A percentile compares a stretch with the other conserved stretches of the same genome.
phyloP scores from a whole-genome alignment of 2,797 vertebrate species.

The Silurus lanzhouensis region DNA sequence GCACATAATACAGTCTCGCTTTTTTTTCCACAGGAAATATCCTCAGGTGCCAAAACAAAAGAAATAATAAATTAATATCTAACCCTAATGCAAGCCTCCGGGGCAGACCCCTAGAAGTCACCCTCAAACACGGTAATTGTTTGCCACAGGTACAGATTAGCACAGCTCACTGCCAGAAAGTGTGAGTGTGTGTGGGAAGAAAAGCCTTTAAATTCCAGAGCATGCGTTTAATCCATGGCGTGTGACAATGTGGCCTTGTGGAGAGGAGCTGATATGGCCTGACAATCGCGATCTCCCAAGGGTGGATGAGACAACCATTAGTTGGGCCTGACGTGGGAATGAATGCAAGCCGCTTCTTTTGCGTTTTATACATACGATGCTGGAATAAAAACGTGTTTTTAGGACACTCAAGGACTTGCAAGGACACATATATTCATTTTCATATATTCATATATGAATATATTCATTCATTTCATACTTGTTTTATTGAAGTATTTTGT shows the following conservation, averaged over 20 bases:
- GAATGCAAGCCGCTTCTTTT: not conserved
- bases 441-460: too few species aligned
- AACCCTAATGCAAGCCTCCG: constrained; percentile 19
- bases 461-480: too few species aligned
- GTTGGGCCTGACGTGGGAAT: constrained; percentile 15
- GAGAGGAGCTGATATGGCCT: constrained; percentile 45
- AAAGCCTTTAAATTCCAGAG: constrained; percentile 30
- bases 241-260: constrained; percentile 37
- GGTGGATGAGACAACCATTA: constrained; percentile 41
- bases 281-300: constrained; percentile 36
- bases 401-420: too few species aligned
- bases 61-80: constrained; percentile 5
- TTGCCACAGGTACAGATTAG: constrained; percentile 39
- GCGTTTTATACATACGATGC: not conserved
- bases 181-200: constrained; percentile 4
- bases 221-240: constrained; percentile 44
- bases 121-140: constrained; percentile 30
- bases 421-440: too few species aligned
- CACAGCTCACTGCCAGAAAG: constrained; percentile 24
- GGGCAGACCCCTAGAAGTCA: constrained; percentile 13
- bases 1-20: constrained; percentile 7
- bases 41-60: constrained; percentile 19
- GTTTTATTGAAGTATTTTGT: too few species aligned
- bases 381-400: not conserved
- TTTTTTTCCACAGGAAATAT: constrained; percentile 35